Evolutionary conservation across 2,113 vertebrate species (phyloP), one percentile per base, ranked within the genome.

Genomic region (Apodemus speciosus): DNA sequence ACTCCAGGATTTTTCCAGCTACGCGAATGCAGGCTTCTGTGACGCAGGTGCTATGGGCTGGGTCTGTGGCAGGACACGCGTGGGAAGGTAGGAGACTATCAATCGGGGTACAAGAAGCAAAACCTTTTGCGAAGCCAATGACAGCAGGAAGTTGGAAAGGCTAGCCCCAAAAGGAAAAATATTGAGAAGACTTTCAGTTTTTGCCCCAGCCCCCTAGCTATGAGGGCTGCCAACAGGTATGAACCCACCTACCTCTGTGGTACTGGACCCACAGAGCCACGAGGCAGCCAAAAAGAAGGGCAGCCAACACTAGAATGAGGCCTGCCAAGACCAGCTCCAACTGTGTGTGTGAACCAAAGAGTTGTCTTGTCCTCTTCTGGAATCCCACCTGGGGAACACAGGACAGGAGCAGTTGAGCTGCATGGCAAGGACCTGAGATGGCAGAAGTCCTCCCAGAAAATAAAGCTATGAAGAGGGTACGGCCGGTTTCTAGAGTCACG

Each of bases 1-100:
- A 99, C 97, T 99, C 99, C 92, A 99, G 98, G 79, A 99, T 99
- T 97, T 99, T 99, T 85, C 99, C 99, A 89, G 99, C 99, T 95
- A 99, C 99, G 0, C 97, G 99, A 85, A 99, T 73, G 18, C 99
- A 99, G 14, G 99, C 98, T 58, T 99, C 99, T 0, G 99, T 98
- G 96, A 99, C 98, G 96, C 99, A 99, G 35, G 98, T 98, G 95
- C 98, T 98, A 79, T 96, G 99, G 43, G 98, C 98, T 38, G 98
- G 98, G 96, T 99, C 99, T 98, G 97, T 68, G 85, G 83, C 85
- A 94, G 97, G 93, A 94, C 32, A 91, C 69, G 85, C 60, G 46
- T 18, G 58, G 79, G 56, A 89, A 94, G 80, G 2, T 1, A 62
- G 58, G 40, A 58, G n/a, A 20, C 11, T 49, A 30, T 92, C 68